A percentile compares a stretch with the other conserved stretches of the same genome.
These are phyloP conservation scores for Phyllostomus discolor DNA, from an alignment of 2,113 vertebrate species.

Conservation along the genomic window DNA sequence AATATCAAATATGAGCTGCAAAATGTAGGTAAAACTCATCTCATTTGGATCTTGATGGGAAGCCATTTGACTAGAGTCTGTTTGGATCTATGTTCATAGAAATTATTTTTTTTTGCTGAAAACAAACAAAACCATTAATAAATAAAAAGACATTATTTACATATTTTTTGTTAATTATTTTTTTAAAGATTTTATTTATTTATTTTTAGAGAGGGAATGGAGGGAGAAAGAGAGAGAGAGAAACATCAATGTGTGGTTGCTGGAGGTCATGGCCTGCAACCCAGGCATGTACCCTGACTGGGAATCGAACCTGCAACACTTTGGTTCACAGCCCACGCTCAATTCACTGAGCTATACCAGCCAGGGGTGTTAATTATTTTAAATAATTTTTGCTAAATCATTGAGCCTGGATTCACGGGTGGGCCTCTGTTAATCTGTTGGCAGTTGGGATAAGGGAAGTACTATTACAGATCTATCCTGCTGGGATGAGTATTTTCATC, in stretches of 20 bases:
- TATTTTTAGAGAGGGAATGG: too few relatives aligned
- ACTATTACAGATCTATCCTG: not conserved
- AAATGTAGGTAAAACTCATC: not conserved
- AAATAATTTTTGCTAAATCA: not conserved
- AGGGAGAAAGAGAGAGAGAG: too few relatives aligned
- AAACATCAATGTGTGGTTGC: too few relatives aligned
- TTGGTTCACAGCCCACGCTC: too few relatives aligned
- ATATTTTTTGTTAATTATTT: not conserved
- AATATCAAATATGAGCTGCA: not conserved
- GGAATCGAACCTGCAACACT: too few relatives aligned
- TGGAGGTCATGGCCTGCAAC: too few relatives aligned
- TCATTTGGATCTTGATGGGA: not conserved
- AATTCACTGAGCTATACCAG: too few relatives aligned
- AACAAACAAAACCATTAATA: not conserved
- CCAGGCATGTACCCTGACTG: too few relatives aligned
- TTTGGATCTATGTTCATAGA: not conserved
- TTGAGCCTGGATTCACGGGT: not conserved
- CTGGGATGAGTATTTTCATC: not conserved
- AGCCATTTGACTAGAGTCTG: not conserved
- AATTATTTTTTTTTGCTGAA: not conserved
- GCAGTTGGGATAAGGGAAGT: not conserved
- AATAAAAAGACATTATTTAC: not conserved
- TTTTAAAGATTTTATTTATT: not conserved
- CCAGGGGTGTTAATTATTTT: not conserved
- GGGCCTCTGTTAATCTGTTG: not conserved